Evolutionary conservation across 2,113 vertebrate species (phyloP).

Genomic region (Corythornis vintsioides): DNA sequence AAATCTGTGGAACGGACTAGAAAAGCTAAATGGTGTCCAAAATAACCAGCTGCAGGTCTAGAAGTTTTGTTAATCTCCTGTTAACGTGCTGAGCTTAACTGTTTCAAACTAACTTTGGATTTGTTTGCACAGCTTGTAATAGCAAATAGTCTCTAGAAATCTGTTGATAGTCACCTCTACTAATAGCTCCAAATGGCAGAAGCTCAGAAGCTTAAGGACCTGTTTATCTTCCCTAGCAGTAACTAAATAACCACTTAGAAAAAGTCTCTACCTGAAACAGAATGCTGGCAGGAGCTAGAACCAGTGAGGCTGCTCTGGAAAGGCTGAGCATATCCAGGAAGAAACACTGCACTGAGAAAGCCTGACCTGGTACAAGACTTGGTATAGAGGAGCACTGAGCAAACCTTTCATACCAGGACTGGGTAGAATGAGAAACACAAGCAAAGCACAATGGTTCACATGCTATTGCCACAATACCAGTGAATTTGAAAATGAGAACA

Average conservation of each 20-base stretch:
- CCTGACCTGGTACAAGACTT: not conserved
- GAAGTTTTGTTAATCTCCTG: not conserved
- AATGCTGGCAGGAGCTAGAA: not conserved
- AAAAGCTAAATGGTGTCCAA: not conserved
- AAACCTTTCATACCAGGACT: not conserved
- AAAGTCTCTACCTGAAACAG: not conserved
- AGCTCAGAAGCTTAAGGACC: not conserved
- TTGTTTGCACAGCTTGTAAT: not conserved
- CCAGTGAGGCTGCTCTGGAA: not conserved
- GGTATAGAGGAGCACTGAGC: not conserved
- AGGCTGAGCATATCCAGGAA: not conserved
- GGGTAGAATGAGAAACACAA: not conserved
- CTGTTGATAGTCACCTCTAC: not conserved
- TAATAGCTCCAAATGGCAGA: not conserved
- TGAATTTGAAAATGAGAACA: not conserved
- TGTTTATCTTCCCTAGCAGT: not conserved
- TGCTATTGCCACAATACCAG: not conserved
- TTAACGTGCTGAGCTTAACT: not conserved
- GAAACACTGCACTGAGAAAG: not conserved
- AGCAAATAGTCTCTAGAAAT: not conserved
- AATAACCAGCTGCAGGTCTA: not conserved
- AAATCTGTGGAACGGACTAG: not conserved
- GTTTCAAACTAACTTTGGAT: conserved; percentile 10
- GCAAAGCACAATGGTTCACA: fast-evolving
- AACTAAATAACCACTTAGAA: not conserved